Conservation (phyloP, 2,113 vertebrate genomes). For the Etheostoma cragini region DNA sequence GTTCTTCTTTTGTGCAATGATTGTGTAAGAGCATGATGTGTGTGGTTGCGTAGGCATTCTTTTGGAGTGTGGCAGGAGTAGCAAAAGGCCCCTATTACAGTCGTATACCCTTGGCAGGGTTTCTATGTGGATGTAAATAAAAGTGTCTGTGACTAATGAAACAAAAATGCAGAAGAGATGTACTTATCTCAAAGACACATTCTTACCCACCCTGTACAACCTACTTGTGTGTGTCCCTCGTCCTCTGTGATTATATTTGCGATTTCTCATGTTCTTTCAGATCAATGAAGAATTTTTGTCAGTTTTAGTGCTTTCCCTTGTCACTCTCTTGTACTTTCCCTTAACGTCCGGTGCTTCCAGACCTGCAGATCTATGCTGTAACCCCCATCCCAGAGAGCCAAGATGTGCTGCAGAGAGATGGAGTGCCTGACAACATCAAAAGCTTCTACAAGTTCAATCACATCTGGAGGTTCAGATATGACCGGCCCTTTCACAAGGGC, state of each 20-base stretch:
- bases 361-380: slow-evolving; percentile 98
- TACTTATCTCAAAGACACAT: not conserved
- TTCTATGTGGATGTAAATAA: not conserved
- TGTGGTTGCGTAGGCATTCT: not conserved
- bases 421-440: slow-evolving; percentile 98
- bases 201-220: not conserved
- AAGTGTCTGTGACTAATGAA: slow-evolving; percentile 10
- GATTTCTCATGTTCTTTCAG: slow-evolving; percentile 18
- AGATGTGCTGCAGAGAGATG: slow-evolving; percentile 95
- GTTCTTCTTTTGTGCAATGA: not conserved
- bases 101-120: not conserved
- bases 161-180: not conserved
- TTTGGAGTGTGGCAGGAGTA: not conserved
- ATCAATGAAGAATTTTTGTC: slow-evolving; percentile 27
- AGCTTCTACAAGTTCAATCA: slow-evolving; percentile 99
- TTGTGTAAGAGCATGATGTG: not conserved
- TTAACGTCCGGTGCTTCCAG: slow-evolving; percentile 85
- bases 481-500: slow-evolving; percentile 98
- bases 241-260: not conserved
- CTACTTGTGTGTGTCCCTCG: not conserved
- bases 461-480: slow-evolving; percentile 98
- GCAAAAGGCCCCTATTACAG: not conserved
- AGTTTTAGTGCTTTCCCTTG: slow-evolving; percentile 23
- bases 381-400: slow-evolving; percentile 97
- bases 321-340: slow-evolving; percentile 50